Base-by-base conservation (phyloP, 1,140 invertebrate species). In the Ceratina calcarata region DNA sequence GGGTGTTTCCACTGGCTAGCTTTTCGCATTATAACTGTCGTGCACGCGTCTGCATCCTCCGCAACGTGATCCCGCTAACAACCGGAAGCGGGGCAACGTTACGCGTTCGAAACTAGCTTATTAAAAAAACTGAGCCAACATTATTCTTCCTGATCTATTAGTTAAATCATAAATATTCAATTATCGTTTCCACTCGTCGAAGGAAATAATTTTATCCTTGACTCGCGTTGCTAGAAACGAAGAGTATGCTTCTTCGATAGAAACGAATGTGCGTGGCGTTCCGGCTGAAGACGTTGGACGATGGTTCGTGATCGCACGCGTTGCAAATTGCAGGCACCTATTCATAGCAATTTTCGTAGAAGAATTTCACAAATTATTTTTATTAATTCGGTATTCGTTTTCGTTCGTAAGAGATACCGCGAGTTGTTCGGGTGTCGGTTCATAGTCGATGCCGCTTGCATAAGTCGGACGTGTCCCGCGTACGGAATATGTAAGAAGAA, bases 21-120 rank as follows among this genome's bases (percentile, higher is more conserved):
- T 55, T 32, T 20, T 49, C 8, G 45, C 65, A 51, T 82, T 82
- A 70, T 85, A 86, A 86, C 84, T 85, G 84, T 86, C 84, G 57
- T 51, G 68, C 73, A 86, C 72, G 81, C 81, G 73, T 81, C 69
- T 70, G 78, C 68, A 84, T 77, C 55, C 68, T 77, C 57, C 78
- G 78, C 73, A 32, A 64, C 78, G 82, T 20, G 67, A 58, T 85
- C 69, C 84, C 84, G 84, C 83, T 86, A 79, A 76, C 73, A 57
- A 78, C 68, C 83, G 84, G 84, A 86, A 78, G 27, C 22, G 4
- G 15, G n/a, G 32, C 55, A 53, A 64, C 68, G 68, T 72, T 78
- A 78, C 4, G 16, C n/a, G n/a, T 60, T 69, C 37, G 32, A 37
- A 37, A 37, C 32, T 37, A 37, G 7, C 18, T 65, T 32, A 76